Percentiles rank a stretch among this genome's conserved stretches.
Evolutionary conservation across 2,797 vertebrate genomes (phyloP).

Genomic region (Chanos chanos): DNA sequence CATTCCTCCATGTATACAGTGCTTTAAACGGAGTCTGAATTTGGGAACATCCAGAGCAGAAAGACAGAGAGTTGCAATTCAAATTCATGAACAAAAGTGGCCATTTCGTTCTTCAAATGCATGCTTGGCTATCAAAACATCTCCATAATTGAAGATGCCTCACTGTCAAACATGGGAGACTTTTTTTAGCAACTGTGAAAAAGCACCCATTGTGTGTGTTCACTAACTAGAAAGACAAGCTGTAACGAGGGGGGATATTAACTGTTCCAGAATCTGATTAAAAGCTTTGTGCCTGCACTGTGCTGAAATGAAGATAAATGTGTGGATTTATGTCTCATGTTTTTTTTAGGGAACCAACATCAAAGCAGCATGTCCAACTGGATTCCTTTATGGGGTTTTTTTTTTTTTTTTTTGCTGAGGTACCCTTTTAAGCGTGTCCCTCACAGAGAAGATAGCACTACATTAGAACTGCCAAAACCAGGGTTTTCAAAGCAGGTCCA

Average conservation of each 20-base stretch:
- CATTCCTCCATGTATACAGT: slow-evolving; percentile 5
- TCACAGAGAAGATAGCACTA: too few species aligned
- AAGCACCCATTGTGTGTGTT: slow-evolving; percentile 54
- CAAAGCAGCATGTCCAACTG: slow-evolving; percentile 45
- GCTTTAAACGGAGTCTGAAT: slow-evolving; percentile 3
- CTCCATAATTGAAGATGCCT: slow-evolving; percentile 42
- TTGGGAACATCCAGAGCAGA: slow-evolving; percentile 2
- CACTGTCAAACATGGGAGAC: slow-evolving; percentile 43
- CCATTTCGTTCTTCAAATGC: slow-evolving; percentile 27
- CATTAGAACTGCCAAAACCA: too few species aligned
- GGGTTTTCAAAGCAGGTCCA: slow-evolving; percentile 19
- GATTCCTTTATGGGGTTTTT: slow-evolving; percentile 18
- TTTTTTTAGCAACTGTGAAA: slow-evolving; percentile 41
- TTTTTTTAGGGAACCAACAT: slow-evolving; percentile 50
- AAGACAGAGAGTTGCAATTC: slow-evolving; percentile 15
- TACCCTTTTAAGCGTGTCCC: not conserved
- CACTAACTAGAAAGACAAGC: slow-evolving; percentile 48
- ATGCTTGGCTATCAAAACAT: slow-evolving; percentile 31
- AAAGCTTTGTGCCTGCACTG: slow-evolving; percentile 37
- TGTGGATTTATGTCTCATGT: slow-evolving; percentile 49
- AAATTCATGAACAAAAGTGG: slow-evolving; percentile 36
- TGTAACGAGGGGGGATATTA: slow-evolving; percentile 58
- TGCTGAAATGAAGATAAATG: slow-evolving; percentile 36
- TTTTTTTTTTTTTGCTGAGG: slow-evolving; percentile 6
- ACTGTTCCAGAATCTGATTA: slow-evolving; percentile 49